Percentiles rank a stretch among this genome's conserved stretches.
These are phyloP conservation scores for Acanthococcus lagerstroemiae DNA, from an alignment of 2,888 invertebrate genomes.

Conservation along the genomic window DNA sequence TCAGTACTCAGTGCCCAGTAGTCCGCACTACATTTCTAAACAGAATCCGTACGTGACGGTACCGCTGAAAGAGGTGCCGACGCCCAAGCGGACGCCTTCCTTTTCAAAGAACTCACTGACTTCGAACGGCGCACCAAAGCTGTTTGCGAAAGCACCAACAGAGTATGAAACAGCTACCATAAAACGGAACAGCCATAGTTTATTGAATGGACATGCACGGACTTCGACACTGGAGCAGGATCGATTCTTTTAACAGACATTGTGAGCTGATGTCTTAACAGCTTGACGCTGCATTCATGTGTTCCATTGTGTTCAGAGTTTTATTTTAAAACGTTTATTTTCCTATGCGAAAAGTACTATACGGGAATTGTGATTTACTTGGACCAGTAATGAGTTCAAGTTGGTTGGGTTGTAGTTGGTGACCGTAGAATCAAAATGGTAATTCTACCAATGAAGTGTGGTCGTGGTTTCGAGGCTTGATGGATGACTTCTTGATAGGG, in stretches of 20 bases:
- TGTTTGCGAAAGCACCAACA: conserved; percentile 57
- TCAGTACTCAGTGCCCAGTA: conserved; percentile 56
- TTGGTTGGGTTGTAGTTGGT: too few species aligned
- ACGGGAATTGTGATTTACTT: too few species aligned
- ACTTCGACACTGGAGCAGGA: conserved; percentile 49
- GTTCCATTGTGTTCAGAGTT: background rate
- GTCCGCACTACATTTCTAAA: conserved; percentile 70
- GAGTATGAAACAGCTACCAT: conserved; percentile 71
- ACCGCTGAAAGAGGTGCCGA: conserved; percentile 60
- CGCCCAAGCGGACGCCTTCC: conserved; percentile 56
- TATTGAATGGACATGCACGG: conserved; percentile 50
- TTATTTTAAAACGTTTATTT: background rate
- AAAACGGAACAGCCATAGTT: conserved; percentile 60
- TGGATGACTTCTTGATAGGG: too few species aligned
- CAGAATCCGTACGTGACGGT: conserved; percentile 76
- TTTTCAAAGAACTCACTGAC: conserved; percentile 47
- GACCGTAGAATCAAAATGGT: too few species aligned
- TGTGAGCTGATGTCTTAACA: too few species aligned
- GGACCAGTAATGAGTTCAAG: too few species aligned
- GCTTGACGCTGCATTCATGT: too few species aligned
- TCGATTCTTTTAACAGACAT: conserved; percentile 56
- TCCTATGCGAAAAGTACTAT: background rate
- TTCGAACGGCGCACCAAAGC: conserved; percentile 51
- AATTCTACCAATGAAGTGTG: too few species aligned
- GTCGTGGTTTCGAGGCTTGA: too few species aligned